Conservation (phyloP, 1,140 invertebrate genomes). For the Prorops nasuta region DNA sequence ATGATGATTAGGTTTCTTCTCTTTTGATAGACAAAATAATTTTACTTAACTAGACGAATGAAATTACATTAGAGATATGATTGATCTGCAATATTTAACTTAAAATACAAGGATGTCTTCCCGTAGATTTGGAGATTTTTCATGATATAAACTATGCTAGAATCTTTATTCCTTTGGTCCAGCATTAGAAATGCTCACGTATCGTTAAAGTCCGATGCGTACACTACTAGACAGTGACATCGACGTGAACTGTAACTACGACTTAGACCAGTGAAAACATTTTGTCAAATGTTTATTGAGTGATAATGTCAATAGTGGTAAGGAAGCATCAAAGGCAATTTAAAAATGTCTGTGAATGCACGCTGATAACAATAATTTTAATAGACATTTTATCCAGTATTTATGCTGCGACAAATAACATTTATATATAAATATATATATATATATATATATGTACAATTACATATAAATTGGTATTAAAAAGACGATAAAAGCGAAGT, state of each 20-base stretch:
- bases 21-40: no score
- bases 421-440: no score
- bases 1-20: no score
- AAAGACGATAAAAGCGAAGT: slow-evolving; percentile 14
- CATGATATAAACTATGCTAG: not conserved
- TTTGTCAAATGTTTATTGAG: not conserved
- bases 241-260: not conserved
- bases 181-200: no score
- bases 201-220: no score
- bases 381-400: slow-evolving; percentile 33
- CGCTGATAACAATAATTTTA: slow-evolving; percentile 20
- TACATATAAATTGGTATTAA: slow-evolving; percentile 41
- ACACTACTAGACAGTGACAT: no score
- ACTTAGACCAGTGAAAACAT: not conserved
- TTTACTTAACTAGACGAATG: no score
- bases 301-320: not conserved
- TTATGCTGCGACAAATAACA: slow-evolving; percentile 15
- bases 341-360: slow-evolving; percentile 14
- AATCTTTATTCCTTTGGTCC: not conserved
- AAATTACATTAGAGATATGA: slow-evolving; percentile 12
- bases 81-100: slow-evolving; percentile 24
- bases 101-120: slow-evolving; percentile 23
- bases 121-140: slow-evolving; percentile 6
- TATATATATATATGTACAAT: no score
- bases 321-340: not conserved